Evolutionary conservation across 2,797 vertebrate species (phyloP).

Genomic region (Bryconaethiops microstoma): DNA sequence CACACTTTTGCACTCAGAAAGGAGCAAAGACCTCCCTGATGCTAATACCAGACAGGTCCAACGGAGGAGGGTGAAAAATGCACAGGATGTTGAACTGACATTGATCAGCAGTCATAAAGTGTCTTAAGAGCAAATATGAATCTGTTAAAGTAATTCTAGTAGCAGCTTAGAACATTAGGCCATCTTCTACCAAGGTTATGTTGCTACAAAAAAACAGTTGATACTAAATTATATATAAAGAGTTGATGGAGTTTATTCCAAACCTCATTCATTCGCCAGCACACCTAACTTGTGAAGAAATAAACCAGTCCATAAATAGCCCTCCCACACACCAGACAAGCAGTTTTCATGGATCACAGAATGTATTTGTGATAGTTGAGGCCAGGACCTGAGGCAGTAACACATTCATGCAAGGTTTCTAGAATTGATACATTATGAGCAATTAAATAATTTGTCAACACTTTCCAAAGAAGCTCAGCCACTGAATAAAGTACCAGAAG

Average conservation of each 20-base stretch:
- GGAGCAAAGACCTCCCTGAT: constrained; percentile 33
- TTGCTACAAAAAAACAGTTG: not conserved
- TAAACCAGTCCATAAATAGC: constrained; percentile 49
- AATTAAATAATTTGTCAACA: not conserved
- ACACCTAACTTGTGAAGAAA: constrained; percentile 35
- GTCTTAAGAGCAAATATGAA: constrained; percentile 22
- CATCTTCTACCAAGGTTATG: not conserved
- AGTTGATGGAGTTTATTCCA: constrained; percentile 13
- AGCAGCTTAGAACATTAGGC: not conserved
- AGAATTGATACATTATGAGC: too few species aligned
- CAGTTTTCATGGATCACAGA: not conserved
- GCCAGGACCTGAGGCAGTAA: not conserved
- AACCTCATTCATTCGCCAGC: constrained; percentile 27
- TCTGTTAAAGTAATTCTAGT: constrained; percentile 28
- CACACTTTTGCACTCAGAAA: constrained; percentile 29
- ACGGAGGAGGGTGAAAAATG: constrained; percentile 18
- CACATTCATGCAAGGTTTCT: not conserved
- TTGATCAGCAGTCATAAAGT: constrained; percentile 49
- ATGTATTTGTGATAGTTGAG: not conserved
- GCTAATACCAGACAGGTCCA: constrained; percentile 44
- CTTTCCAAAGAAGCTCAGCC: not conserved
- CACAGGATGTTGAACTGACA: constrained; percentile 49
- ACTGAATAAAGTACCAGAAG: not conserved
- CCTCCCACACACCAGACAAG: constrained; percentile 49
- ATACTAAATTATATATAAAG: not conserved